Evolutionary conservation across 2,888 invertebrate species (phyloP), one percentile per base, ranked within the genome.

Genomic region (Drosophila borborema): DNA sequence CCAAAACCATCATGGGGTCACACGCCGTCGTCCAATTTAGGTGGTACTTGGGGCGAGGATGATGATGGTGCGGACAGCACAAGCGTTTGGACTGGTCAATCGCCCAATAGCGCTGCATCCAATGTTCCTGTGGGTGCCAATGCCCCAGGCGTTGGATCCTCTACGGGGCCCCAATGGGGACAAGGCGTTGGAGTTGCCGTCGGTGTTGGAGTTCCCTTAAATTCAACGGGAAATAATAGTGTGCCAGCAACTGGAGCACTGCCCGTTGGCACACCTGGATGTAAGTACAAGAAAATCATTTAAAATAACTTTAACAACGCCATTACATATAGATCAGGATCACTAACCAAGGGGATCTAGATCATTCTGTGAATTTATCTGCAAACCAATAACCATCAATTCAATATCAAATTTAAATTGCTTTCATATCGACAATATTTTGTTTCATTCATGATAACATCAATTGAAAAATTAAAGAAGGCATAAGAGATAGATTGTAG

Each of bases 21-120:
- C 91, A 98, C 98, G 1, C 98, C 98, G 0, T 96, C 97, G 3
- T 97, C 97, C 12, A 98, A 98, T 92, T 96, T 97, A 72, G 98
- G 98, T 14, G 98, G 98, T 4, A 98, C 98, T 0, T 99, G 98
- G 98, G 98, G 98, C 45, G 98, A 98, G 92, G 98, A 98, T 82
- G 98, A 98, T 81, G 98, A 98, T 85, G 95, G 95, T 5, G 94
- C 95, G 0, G 97, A 97, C 86, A 96, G 96, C 16, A 96, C 96
- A 28, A 98, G 96, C 91, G 97, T 98, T 65, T 98, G 98, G 98
- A 97, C 96, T 18, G 97, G 97, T 8, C 95, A 95, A 55, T 95
- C 96, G 6, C 92, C 94, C 34, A 95, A 95, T 72, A 95, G 95
- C 74, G 94, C 95, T 9, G 94, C 94, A 18, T 89, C 93, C 36